These are phyloP conservation scores for Leptopilina drosophilae DNA, from an alignment of 2,888 invertebrate species.

Conservation along the genomic window DNA sequence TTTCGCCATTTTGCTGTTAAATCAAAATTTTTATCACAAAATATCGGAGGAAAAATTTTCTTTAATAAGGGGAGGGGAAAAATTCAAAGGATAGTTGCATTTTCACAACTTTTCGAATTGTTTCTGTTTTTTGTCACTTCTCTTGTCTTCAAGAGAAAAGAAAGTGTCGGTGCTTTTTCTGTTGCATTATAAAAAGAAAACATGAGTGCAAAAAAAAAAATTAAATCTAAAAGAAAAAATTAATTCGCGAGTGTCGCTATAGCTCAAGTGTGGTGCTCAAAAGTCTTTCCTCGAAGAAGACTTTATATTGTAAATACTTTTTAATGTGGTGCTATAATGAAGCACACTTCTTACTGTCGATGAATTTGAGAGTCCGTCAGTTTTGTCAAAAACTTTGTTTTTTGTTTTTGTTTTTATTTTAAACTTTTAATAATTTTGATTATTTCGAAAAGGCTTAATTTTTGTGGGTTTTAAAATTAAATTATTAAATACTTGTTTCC, in stretches of 20 bases:
- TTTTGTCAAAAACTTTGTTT: not conserved
- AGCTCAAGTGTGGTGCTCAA: slow-evolving; percentile 45
- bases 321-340: slow-evolving; percentile 25
- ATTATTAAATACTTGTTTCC: not conserved
- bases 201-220: slow-evolving; percentile 48
- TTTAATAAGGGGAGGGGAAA: no score
- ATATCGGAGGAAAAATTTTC: not conserved
- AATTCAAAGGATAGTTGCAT: no score
- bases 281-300: slow-evolving; percentile 8
- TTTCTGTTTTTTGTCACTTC: no score
- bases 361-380: not conserved
- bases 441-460: not conserved
- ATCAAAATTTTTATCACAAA: not conserved
- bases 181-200: slow-evolving; percentile 21
- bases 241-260: slow-evolving; percentile 35
- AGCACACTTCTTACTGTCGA: not conserved
- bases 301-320: slow-evolving; percentile 4
- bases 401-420: not conserved
- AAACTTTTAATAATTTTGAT: not conserved
- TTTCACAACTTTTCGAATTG: not conserved
- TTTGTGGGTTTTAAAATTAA: not conserved
- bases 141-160: no score
- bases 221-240: not conserved
- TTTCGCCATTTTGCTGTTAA: slow-evolving; percentile 9
- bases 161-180: slow-evolving; percentile 39